A percentile compares a stretch with the other conserved stretches of the same genome.
Evolutionary conservation across 2,797 vertebrate genomes (phyloP).

Genomic region (Okamejei kenojei): DNA sequence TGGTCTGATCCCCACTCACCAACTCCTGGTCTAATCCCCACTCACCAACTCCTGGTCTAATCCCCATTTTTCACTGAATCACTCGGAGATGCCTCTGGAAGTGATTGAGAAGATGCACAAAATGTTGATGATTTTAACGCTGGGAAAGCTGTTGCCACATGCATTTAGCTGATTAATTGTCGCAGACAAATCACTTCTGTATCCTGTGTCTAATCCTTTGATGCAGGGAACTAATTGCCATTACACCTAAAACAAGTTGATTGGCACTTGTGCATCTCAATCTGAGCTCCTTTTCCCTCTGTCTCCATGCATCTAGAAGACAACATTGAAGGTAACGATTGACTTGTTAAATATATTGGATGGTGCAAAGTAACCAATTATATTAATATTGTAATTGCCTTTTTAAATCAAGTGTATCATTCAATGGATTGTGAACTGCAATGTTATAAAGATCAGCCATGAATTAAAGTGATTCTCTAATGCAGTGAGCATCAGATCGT

Average conservation of each 20-base stretch:
- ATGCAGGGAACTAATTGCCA: not conserved
- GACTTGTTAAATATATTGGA: not conserved
- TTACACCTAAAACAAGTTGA: not conserved
- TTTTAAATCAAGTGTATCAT: constrained; percentile 24
- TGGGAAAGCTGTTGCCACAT: not conserved
- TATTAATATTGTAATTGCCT: constrained; percentile 18
- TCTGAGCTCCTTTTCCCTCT: not conserved
- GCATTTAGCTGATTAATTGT: not conserved
- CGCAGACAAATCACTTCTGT: not conserved
- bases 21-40: too few species aligned
- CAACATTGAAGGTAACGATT: not conserved
- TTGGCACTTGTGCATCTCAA: not conserved
- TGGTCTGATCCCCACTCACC: too few species aligned
- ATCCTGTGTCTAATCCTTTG: not conserved
- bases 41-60: too few species aligned
- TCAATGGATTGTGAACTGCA: not conserved
- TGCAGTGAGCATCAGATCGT: not conserved
- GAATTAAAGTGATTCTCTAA: not conserved
- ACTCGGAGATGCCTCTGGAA: not conserved
- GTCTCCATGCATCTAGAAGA: not conserved
- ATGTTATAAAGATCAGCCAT: constrained; percentile 14
- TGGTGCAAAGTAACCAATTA: not conserved
- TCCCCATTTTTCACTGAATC: too few species aligned
- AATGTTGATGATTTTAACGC: not conserved
- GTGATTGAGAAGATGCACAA: not conserved